These are phyloP conservation scores for Serrognathus titanus DNA, from an alignment of 2,888 invertebrate species.

Conservation along the genomic window DNA sequence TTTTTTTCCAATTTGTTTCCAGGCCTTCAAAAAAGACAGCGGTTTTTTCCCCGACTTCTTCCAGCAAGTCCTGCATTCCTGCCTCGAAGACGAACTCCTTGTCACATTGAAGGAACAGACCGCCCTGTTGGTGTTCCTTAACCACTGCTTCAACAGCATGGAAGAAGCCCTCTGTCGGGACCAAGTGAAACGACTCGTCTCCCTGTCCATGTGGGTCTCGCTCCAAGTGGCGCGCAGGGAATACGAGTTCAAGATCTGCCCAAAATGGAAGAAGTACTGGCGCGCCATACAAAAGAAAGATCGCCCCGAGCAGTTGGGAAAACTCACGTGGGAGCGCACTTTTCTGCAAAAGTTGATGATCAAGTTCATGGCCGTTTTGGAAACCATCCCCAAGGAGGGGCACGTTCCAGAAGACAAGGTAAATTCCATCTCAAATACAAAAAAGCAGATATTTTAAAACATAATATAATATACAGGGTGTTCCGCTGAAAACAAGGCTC, in stretches of 20 bases:
- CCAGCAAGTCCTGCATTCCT: conserved; percentile 72
- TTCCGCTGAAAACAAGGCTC: too few relatives aligned
- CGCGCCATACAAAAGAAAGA: conserved; percentile 84
- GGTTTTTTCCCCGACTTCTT: conserved; percentile 80
- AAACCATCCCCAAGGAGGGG: conserved; percentile 66
- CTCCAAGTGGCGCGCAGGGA: conserved; percentile 81
- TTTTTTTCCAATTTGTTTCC: too few relatives aligned
- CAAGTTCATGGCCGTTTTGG: conserved; percentile 80
- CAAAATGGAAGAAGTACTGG: conserved; percentile 92
- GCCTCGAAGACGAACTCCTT: conserved; percentile 60
- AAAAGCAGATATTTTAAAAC: too few relatives aligned
- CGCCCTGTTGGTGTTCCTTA: conserved; percentile 83
- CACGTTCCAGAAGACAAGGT: conserved; percentile 57
- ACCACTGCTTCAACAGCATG: conserved; percentile 97
- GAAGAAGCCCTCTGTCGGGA: conserved; percentile 91
- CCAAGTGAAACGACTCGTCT: conserved; percentile 84
- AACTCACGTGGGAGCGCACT: conserved; percentile 78
- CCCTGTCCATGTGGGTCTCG: conserved; percentile 90
- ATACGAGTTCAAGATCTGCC: conserved; percentile 78
- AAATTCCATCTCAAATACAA: background rate
- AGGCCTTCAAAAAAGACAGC: conserved; percentile 69
- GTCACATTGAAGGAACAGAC: conserved; percentile 74
- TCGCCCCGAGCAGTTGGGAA: conserved; percentile 64
- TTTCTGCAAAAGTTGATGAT: conserved; percentile 84
- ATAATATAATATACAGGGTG: background rate